Conservation (phyloP, 1,140 invertebrate species). For the Lordiphosa stackelbergi region DNA sequence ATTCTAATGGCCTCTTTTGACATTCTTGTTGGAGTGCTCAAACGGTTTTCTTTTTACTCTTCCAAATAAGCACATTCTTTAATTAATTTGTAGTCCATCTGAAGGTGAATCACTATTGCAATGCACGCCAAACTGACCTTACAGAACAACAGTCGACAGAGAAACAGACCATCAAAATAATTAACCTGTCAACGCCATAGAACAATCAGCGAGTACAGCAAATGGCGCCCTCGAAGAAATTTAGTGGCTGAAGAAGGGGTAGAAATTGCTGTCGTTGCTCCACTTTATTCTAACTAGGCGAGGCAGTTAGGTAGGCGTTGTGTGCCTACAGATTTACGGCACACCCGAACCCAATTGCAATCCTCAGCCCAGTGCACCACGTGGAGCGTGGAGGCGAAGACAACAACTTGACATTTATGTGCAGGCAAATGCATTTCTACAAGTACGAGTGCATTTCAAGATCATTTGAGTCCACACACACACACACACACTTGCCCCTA, state of each 20-base stretch:
- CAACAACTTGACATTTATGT: conserved; percentile 72
- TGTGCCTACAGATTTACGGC: conserved; percentile 67
- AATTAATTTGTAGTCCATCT: background rate
- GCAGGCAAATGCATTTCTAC: conserved; percentile 57
- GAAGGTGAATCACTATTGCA: conserved; percentile 31
- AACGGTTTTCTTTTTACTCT: too few relatives aligned
- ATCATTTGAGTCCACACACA: conserved; percentile 58
- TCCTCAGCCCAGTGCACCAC: conserved; percentile 7
- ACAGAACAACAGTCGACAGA: conserved; percentile 12
- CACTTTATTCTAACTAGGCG: conserved; percentile 35
- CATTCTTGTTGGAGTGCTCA: too few relatives aligned
- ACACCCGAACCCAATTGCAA: conserved; percentile 9
- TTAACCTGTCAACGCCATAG: conserved; percentile 64
- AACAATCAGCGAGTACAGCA: conserved; percentile 55
- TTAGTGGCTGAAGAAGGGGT: conserved; percentile 29
- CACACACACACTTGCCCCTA: conserved; percentile 15
- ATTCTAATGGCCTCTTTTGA: too few relatives aligned
- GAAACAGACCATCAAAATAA: conserved; percentile 19
- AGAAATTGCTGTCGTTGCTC: conserved; percentile 25
- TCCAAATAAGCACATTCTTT: too few relatives aligned
- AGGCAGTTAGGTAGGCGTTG: conserved; percentile 13
- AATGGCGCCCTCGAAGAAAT: conserved; percentile 31
- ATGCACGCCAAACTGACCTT: conserved; percentile 47
- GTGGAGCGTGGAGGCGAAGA: conserved; percentile 62
- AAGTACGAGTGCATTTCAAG: conserved; percentile 60